phyloP scores from a whole-genome alignment of 2,888 invertebrate genomes.

The Dasypogon diadema region DNA sequence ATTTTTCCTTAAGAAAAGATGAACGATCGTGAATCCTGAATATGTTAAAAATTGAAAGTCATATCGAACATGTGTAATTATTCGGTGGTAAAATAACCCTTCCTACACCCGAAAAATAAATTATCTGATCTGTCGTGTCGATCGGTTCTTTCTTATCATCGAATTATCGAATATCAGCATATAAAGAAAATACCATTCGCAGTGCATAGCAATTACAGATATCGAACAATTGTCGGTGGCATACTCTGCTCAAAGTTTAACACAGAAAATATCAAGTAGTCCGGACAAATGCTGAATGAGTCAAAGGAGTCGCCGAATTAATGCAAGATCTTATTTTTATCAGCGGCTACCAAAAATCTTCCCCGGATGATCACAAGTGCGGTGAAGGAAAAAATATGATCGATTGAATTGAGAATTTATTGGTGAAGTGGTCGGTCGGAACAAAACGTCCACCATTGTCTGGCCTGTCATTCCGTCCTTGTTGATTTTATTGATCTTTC shows the following conservation, averaged over 20 bases:
- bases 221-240: conserved; percentile 14
- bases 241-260: neutral
- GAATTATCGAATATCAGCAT: neutral
- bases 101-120: neutral
- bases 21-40: neutral
- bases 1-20: conserved; percentile 15
- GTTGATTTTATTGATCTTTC: conserved; percentile 50
- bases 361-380: conserved; percentile 6
- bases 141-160: neutral
- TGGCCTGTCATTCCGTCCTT: conserved; percentile 50
- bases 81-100: conserved; percentile 38
- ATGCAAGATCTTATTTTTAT: neutral
- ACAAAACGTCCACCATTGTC: conserved; percentile 53
- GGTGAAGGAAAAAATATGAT: conserved; percentile 50
- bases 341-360: neutral
- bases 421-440: conserved; percentile 48
- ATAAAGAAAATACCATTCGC: neutral
- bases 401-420: conserved; percentile 56
- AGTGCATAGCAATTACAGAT: neutral
- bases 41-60: conserved; percentile 34
- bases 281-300: neutral
- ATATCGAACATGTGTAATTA: conserved; percentile 39
- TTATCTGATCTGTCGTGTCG: conserved; percentile 3
- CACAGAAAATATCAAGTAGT: conserved; percentile 4
- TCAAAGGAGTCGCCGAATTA: neutral